These are phyloP conservation scores for Aphelinus certus DNA, from an alignment of 1,140 invertebrate species.

Conservation along the genomic window DNA sequence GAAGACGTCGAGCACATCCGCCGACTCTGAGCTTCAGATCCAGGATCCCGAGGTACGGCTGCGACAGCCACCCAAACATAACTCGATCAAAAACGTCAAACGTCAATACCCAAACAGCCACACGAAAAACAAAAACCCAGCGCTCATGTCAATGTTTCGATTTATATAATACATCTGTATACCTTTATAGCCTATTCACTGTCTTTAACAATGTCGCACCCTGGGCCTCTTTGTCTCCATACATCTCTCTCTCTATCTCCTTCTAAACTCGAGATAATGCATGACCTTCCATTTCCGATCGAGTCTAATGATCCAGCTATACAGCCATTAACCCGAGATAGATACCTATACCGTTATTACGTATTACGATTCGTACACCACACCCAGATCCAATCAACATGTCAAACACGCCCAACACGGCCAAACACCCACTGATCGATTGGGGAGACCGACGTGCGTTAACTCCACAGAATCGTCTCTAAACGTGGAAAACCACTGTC, in stretches of 20 bases:
- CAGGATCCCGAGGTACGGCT: conserved; percentile 65
- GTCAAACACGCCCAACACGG: too few relatives aligned
- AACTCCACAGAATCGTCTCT: too few relatives aligned
- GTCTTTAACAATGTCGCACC: conserved; percentile 3
- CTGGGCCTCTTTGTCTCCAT: conserved; percentile 19
- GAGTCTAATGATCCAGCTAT: too few relatives aligned
- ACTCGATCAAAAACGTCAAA: conserved; percentile 14
- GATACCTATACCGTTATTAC: too few relatives aligned
- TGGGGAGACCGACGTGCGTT: too few relatives aligned
- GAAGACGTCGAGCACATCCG: conserved; percentile 88
- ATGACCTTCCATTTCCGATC: conserved; percentile 8
- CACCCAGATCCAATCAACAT: too few relatives aligned
- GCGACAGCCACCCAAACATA: conserved; percentile 23
- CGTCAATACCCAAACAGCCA: conserved; percentile 11
- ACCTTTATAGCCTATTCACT: not conserved
- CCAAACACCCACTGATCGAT: too few relatives aligned
- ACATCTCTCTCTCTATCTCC: not conserved
- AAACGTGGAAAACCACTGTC: too few relatives aligned
- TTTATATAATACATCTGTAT: conserved; percentile 17
- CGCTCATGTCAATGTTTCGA: too few relatives aligned
- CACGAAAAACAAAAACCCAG: not conserved
- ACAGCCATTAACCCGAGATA: too few relatives aligned
- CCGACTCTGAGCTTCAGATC: conserved; percentile 75
- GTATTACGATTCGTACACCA: too few relatives aligned
- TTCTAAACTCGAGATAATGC: conserved; percentile 16